Evolutionary conservation across 2,113 vertebrate genomes (phyloP).

Genomic region (Phyllopteryx taeniolatus): DNA sequence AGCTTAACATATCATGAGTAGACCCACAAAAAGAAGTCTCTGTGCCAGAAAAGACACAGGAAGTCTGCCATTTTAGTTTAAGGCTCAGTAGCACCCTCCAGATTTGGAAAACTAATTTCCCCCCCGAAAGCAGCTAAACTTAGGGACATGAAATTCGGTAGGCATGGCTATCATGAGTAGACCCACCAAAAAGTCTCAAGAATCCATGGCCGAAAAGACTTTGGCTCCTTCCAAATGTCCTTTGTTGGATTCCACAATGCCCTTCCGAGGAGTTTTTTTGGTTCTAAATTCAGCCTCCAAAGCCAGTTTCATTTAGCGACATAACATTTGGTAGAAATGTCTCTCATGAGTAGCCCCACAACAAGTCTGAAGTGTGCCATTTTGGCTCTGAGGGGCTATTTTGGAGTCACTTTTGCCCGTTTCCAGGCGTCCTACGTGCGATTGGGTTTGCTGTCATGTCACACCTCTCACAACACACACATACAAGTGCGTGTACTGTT

Average conservation of each 20-base stretch:
- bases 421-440: background rate
- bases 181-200: no score
- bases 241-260: background rate
- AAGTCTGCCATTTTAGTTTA: no score
- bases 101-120: no score
- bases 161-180: no score
- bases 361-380: background rate
- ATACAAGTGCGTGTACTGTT: conserved; percentile 20
- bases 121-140: no score
- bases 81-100: no score
- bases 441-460: background rate
- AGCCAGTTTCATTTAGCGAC: background rate
- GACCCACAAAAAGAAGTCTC: no score
- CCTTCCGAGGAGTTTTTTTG: background rate
- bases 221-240: no score
- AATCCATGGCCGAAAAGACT: no score
- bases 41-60: no score
- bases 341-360: background rate
- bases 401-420: background rate
- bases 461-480: background rate
- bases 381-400: background rate
- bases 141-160: no score
- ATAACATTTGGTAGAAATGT: background rate
- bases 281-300: background rate
- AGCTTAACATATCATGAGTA: no score